Base-by-base conservation (phyloP, 2,888 invertebrate species). In the Nemurella pictetii region DNA sequence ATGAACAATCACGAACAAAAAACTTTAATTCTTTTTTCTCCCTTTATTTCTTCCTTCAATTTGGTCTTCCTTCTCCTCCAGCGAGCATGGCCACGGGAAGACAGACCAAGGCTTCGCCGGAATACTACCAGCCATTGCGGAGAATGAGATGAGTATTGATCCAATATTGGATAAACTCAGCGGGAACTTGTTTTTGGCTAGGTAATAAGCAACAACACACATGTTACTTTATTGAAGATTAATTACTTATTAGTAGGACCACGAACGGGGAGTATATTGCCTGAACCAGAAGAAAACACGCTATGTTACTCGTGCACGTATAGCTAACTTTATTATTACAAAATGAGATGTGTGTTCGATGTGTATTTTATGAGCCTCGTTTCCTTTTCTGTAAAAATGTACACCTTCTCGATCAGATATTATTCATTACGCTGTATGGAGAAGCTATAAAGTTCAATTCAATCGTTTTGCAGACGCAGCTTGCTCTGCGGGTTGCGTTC, bases 11-110 rank as follows among this genome's bases (percentile, higher is more conserved):
- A 80, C 80, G 26, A 80, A 15, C 25, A 80, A 80, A 80, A 80
- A 84, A 84, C 84, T 80, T 80, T 80, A 80, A 84, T 84, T 84
- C 80, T 80, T 72, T 26, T 80, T 36, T 55, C 77, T 72, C 80
- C 29, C 35, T 72, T 80, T 73, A 55, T 73, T 84, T 80, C 80
- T 80, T 80, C 27, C 25, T 35, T 80, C 80, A 30, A 80, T 80
- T 80, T 80, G 30, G 32, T 80, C 32, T 75, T 75, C 35, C 80
- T 80, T 80, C 32, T 35, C 80, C 32, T 30, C 80, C 30, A 28
- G n/a, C 3, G 80, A 26, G 26, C 26, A 36, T n/a, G 35, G 32
- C 80, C 35, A n/a, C 35, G 80, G 0, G 27, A 9, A 28, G 75
- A 1, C 26, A 75, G 75, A 75, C 4, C 75, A 4, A 15, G 36